These are phyloP conservation scores for Hirtodrosophila duncani DNA, from an alignment of 2,888 invertebrate genomes.

Conservation along the genomic window DNA sequence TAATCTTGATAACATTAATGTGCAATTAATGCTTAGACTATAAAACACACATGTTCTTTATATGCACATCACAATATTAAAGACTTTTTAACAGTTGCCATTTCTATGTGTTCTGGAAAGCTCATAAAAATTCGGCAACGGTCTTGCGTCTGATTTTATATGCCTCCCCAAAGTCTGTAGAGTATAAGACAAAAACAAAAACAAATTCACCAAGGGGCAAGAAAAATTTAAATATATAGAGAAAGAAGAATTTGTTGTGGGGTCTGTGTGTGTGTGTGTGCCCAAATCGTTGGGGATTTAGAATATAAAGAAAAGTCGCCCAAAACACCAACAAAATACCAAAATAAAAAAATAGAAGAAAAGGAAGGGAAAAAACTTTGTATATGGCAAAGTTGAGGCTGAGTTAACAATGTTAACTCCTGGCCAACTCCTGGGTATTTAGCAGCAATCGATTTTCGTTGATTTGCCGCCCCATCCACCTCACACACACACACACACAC, in stretches of 20 bases:
- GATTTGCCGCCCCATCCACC: slow-evolving; percentile 41
- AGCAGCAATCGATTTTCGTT: slow-evolving; percentile 69
- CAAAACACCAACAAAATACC: slow-evolving; percentile 28
- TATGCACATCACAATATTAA: too few relatives aligned
- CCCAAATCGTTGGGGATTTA: slow-evolving; percentile 63
- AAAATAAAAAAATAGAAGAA: slow-evolving; percentile 4
- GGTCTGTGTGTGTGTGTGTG: slow-evolving; percentile 1
- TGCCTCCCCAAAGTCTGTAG: too few relatives aligned
- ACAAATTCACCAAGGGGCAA: too few relatives aligned
- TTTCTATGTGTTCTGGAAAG: too few relatives aligned
- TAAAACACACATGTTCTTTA: too few relatives aligned
- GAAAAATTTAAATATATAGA: slow-evolving; percentile 51
- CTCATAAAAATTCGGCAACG: too few relatives aligned
- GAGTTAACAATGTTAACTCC: slow-evolving; percentile 37
- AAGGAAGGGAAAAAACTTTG: slow-evolving; percentile 25
- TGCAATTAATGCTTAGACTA: too few relatives aligned
- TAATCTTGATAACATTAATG: too few relatives aligned
- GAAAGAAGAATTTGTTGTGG: slow-evolving; percentile 21
- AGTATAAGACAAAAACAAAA: slow-evolving; percentile 9
- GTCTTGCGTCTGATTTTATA: too few relatives aligned
- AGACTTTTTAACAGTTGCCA: too few relatives aligned
- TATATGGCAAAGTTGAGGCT: slow-evolving; percentile 40
- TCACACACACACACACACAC: slow-evolving; percentile 1
- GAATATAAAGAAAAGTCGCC: slow-evolving; percentile 17
- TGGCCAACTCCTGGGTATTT: slow-evolving; percentile 61